Evolutionary conservation across 2,797 vertebrate genomes (phyloP).

Genomic region (Cirrhinus molitorella): DNA sequence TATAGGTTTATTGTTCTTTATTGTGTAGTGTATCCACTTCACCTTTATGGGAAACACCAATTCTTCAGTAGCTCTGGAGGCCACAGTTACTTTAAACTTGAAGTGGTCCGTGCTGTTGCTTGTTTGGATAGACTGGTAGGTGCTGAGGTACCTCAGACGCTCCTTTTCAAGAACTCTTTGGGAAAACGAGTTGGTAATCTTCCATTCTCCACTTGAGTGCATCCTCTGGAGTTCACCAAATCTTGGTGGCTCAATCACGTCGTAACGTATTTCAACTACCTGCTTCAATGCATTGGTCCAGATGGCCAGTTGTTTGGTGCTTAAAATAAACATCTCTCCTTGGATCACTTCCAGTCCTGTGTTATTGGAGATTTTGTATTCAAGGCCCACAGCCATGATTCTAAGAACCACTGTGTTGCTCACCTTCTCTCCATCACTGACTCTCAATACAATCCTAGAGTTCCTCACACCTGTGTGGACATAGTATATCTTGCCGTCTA

Average conservation of each 20-base stretch:
- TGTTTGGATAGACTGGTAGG: slow-evolving; percentile 81
- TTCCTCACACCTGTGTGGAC: slow-evolving; percentile 85
- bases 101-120: slow-evolving; percentile 83
- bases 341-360: slow-evolving; percentile 82
- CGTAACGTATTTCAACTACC: slow-evolving; percentile 79
- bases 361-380: slow-evolving; percentile 85
- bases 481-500: slow-evolving; percentile 81
- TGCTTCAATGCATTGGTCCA: slow-evolving; percentile 84
- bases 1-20: slow-evolving; percentile 81
- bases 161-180: slow-evolving; percentile 83
- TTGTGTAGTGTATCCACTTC: slow-evolving; percentile 84
- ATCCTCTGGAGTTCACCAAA: slow-evolving; percentile 87
- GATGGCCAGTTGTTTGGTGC: slow-evolving; percentile 80
- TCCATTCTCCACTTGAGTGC: slow-evolving; percentile 85
- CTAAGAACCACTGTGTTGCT: slow-evolving; percentile 90
- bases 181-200: slow-evolving; percentile 81
- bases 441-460: slow-evolving; percentile 89
- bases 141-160: slow-evolving; percentile 82
- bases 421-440: slow-evolving; percentile 88
- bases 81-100: slow-evolving; percentile 86
- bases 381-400: slow-evolving; percentile 83
- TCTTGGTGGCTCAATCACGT: slow-evolving; percentile 79
- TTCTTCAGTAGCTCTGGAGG: slow-evolving; percentile 79
- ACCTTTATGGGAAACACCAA: slow-evolving; percentile 82
- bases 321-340: slow-evolving; percentile 80